A percentile compares a stretch with the other conserved stretches of the same genome.
phyloP scores from a whole-genome alignment of 1,140 invertebrate species.

The Euglossa dilemma region DNA sequence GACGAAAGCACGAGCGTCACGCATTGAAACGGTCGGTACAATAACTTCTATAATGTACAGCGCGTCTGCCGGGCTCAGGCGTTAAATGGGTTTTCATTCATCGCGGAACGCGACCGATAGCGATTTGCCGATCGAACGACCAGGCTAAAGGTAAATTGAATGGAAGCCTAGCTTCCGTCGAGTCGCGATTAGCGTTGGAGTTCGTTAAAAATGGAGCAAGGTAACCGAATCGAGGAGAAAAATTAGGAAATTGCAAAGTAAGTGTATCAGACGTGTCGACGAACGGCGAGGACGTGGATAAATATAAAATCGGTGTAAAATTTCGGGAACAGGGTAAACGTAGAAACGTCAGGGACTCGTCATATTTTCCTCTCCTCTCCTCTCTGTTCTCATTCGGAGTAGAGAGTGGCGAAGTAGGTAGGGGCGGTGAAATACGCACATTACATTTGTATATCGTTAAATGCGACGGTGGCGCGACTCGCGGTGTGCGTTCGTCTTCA shows the following conservation, averaged over 20 bases:
- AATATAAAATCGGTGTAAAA: background rate
- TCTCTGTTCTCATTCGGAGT: background rate
- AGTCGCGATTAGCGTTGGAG: background rate
- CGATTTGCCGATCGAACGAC: background rate
- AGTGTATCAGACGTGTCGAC: background rate
- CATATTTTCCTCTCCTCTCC: background rate
- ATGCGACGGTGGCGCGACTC: constrained; percentile 20
- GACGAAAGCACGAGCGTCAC: background rate
- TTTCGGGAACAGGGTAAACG: background rate
- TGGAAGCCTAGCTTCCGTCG: background rate
- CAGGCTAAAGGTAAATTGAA: background rate
- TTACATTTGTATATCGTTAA: constrained; percentile 43
- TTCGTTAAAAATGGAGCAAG: background rate
- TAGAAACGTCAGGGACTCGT: background rate
- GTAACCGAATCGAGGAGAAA: too few relatives aligned
- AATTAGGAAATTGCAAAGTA: background rate
- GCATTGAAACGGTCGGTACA: background rate
- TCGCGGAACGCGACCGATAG: background rate
- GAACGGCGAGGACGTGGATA: background rate
- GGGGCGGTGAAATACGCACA: constrained; percentile 8
- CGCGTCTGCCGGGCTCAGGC: background rate
- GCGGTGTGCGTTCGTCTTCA: constrained; percentile 29
- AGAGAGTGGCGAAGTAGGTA: background rate
- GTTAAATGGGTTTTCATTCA: constrained; percentile 15
- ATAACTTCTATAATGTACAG: background rate